Percentiles rank a stretch among this genome's conserved stretches.
These are phyloP conservation scores for Rhinichthys osculus DNA, from an alignment of 2,797 vertebrate genomes.

Conservation along the genomic window DNA sequence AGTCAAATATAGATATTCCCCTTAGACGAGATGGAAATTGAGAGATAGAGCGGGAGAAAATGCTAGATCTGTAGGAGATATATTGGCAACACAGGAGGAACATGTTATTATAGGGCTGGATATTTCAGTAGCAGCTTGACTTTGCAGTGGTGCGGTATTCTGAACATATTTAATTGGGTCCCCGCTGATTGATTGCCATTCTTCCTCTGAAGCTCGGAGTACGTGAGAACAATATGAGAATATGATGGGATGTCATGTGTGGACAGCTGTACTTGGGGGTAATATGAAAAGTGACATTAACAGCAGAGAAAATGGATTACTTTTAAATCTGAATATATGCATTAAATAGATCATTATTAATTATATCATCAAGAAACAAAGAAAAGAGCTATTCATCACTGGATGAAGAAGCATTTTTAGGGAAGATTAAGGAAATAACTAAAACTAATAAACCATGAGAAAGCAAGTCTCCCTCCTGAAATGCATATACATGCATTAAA, in stretches of 20 bases:
- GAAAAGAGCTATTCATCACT: conserved; percentile 14
- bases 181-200: conserved; percentile 52
- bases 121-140: conserved; percentile 54
- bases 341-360: conserved; percentile 36
- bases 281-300: conserved; percentile 47
- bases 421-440: not conserved
- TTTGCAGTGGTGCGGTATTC: conserved; percentile 49
- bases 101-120: conserved; percentile 40
- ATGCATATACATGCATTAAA: not conserved
- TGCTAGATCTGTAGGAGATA: conserved; percentile 52
- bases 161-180: conserved; percentile 55
- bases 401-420: not conserved
- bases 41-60: conserved; percentile 42
- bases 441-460: not conserved
- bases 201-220: conserved; percentile 41
- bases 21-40: conserved; percentile 40
- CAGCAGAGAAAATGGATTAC: conserved; percentile 34
- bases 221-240: conserved; percentile 50
- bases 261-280: conserved; percentile 39
- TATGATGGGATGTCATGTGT: conserved; percentile 46
- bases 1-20: conserved; percentile 52
- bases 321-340: conserved; percentile 39
- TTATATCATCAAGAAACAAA: conserved; percentile 35
- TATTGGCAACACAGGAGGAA: conserved; percentile 49
- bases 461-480: not conserved